These are phyloP conservation scores for Panagrolaimus sp. DNA, from an alignment of 1,140 invertebrate species.

Conservation along the genomic window DNA sequence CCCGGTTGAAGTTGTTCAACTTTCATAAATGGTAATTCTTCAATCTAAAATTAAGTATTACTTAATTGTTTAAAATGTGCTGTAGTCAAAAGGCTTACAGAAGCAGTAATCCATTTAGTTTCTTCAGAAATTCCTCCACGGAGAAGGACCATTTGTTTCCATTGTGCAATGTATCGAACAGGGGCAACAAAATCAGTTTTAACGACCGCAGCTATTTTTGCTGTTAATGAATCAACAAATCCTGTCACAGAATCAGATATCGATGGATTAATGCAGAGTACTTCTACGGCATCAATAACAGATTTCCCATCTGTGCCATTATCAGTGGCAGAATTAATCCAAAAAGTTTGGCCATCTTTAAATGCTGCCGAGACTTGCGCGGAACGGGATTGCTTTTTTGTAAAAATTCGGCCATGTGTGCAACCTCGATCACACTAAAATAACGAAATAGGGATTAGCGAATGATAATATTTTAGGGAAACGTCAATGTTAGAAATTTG, in stretches of 20 bases:
- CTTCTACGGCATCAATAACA: neutral
- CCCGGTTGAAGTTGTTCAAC: conserved; percentile 7
- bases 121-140: neutral
- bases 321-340: neutral
- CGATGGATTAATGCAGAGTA: neutral
- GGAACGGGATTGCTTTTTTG: conserved; percentile 6
- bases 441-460: too few species aligned
- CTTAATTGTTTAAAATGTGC: too few species aligned
- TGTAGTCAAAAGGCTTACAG: neutral
- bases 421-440: conserved; percentile 9
- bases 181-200: conserved; percentile 2
- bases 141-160: conserved; percentile 2
- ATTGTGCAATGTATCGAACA: neutral
- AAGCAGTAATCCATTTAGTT: conserved; percentile 7
- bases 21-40: neutral
- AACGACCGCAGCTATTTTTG: neutral
- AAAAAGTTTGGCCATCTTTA: neutral
- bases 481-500: neutral
- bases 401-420: neutral
- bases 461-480: too few species aligned
- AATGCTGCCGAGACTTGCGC: neutral
- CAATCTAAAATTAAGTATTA: neutral
- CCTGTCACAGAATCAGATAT: neutral
- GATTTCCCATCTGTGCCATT: neutral
- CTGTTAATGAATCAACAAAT: neutral